A percentile compares a stretch with the other conserved stretches of the same genome.
phyloP scores from a whole-genome alignment of 1,140 invertebrate species.

The Drosophila lacteicornis region DNA sequence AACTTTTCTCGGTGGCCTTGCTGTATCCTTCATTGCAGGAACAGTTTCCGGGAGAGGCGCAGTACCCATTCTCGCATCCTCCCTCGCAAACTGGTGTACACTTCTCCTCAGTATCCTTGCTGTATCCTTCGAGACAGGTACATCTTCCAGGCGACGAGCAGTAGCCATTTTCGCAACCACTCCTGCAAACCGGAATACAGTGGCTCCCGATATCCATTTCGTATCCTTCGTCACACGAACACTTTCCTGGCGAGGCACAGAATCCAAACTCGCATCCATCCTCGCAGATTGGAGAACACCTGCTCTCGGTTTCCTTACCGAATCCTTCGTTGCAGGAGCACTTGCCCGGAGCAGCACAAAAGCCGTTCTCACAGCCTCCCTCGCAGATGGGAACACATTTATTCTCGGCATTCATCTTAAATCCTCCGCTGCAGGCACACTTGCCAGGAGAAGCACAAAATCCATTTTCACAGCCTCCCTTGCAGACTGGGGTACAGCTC shows the following conservation, averaged over 20 bases:
- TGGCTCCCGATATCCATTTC: slow-evolving; percentile 6
- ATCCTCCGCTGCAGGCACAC: slow-evolving; percentile 28
- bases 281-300: slow-evolving; percentile 2
- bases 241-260: slow-evolving; percentile 19
- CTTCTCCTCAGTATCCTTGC: background rate
- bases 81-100: slow-evolving; percentile 15
- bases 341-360: slow-evolving; percentile 2
- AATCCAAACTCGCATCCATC: slow-evolving; percentile 23
- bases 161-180: slow-evolving; percentile 33
- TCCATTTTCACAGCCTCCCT: slow-evolving; percentile 23
- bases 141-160: slow-evolving; percentile 26
- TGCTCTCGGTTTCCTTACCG: background rate
- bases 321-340: slow-evolving; percentile 20
- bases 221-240: slow-evolving; percentile 17
- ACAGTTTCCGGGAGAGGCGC: slow-evolving; percentile 17
- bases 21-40: slow-evolving; percentile 18
- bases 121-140: slow-evolving; percentile 21
- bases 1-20: background rate
- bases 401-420: background rate
- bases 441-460: slow-evolving; percentile 12
- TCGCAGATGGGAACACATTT: slow-evolving; percentile 14
- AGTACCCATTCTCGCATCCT: slow-evolving; percentile 28
- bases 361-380: slow-evolving; percentile 18
- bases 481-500: slow-evolving; percentile 13
- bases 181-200: slow-evolving; percentile 17